Base-by-base conservation (phyloP, 2,888 invertebrate species). In the Cyclophora albipunctata region DNA sequence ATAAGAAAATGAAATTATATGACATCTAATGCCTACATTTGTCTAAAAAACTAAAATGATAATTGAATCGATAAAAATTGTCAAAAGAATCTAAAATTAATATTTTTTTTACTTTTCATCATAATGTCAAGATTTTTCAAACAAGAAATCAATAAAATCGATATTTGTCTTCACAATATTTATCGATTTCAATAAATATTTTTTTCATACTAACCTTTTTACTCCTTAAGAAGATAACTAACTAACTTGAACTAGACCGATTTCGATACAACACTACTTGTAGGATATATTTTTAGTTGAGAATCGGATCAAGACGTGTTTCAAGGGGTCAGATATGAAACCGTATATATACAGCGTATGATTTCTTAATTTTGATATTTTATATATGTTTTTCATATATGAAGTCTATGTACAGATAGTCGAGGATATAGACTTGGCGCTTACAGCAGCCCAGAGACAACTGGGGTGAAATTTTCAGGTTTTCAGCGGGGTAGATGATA, bases 221-320 rank as follows among this genome's bases (percentile, higher is more conserved):
- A 45, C 20, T 20, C 20, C 20, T 20, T 20, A 20, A 1, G 20
- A 20, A 20, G 20, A 20, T 20, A 20, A 20, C 20, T 20, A 20
- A 20, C 20, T 20, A 20, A 20, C 20, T 20, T 20, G 20, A 20
- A 20, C 20, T 20, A 20, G 20, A 20, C 20, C 20, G 20, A 20
- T 20, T 20, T 20, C 20, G 40, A 51, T 44, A 55, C 41, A 65
- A 50, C 81, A 84, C 87, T 87, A 87, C 65, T 84, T 88, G 55
- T 87, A 87, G 2, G 84, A 82, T 55, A 88, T 87, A 67, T 86
- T 87, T 75, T 88, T 86, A 0, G 86, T 86, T 34, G 87, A 87
- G 58, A 88, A 85, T 68, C 81, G 73, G 50, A 86, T 86, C 4
- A 84, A 58, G 65, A 84, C 81, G 48, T 85, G 82, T 40, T 78